Conservation (phyloP, 2,113 vertebrate genomes). For the Ramphastos sulfuratus region DNA sequence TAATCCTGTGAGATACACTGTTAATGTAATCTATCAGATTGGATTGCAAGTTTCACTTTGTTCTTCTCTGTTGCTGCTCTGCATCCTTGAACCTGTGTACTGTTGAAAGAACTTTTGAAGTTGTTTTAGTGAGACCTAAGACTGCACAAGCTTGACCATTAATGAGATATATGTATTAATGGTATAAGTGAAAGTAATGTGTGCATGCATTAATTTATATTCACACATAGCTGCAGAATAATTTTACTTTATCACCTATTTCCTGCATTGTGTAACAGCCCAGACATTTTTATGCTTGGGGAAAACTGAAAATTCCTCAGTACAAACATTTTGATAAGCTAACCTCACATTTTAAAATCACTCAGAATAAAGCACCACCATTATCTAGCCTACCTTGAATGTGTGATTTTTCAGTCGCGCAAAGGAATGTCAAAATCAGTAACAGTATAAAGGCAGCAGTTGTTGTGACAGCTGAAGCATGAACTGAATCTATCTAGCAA, state of each 20-base stretch:
- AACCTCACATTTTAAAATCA: conserved; percentile 38
- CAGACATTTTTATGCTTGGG: background rate
- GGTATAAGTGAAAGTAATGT: background rate
- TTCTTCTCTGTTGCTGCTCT: background rate
- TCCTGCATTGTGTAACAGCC: background rate
- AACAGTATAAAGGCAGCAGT: conserved; percentile 60
- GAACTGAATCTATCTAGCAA: conserved; percentile 76
- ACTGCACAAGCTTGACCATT: background rate
- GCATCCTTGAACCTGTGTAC: background rate
- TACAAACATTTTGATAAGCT: background rate
- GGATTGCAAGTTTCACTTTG: background rate
- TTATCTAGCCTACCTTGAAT: conserved; percentile 56
- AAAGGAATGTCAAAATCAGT: conserved; percentile 75
- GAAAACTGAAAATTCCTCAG: background rate
- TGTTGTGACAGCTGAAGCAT: conserved; percentile 73
- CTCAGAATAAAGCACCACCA: conserved; percentile 31
- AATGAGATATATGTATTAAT: background rate
- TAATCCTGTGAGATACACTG: too few relatives aligned
- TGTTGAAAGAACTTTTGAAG: background rate
- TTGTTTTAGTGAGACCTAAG: background rate
- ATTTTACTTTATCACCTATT: background rate
- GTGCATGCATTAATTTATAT: background rate
- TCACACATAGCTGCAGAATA: background rate
- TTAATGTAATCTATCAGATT: background rate
- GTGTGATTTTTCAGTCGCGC: conserved; percentile 66